Conservation (phyloP, 2,797 vertebrate species). For the Pangasius larnaudii region DNA sequence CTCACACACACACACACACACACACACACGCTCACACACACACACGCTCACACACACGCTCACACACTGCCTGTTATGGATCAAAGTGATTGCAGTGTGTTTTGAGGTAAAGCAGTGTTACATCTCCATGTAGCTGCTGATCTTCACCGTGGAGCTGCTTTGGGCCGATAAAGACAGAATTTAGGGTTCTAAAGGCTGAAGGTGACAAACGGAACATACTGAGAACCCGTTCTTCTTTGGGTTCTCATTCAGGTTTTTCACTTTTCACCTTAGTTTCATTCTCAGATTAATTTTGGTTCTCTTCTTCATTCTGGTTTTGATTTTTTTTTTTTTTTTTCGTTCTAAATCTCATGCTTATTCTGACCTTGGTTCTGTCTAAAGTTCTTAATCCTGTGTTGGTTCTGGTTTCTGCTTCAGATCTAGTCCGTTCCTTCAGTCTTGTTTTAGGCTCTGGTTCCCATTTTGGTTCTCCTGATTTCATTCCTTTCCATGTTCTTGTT, state of each 20-base stretch:
- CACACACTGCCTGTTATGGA: neutral
- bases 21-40: neutral
- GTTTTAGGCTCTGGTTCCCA: neutral
- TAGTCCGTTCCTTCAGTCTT: neutral
- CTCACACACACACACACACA: slow-evolving; percentile 2
- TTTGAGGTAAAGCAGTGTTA: neutral
- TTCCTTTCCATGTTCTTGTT: neutral
- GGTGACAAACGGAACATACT: neutral
- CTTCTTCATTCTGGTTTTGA: neutral
- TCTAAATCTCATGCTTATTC: neutral
- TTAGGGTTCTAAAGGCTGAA: neutral
- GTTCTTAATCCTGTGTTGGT: neutral
- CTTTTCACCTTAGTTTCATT: neutral
- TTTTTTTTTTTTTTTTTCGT: neutral
- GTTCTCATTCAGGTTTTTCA: neutral
- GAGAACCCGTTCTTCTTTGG: neutral
- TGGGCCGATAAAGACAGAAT: neutral
- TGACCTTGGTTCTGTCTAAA: neutral
- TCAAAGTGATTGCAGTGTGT: slow-evolving; percentile 9
- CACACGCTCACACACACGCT: neutral
- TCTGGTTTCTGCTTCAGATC: neutral
- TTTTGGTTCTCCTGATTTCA: neutral
- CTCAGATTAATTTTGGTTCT: neutral
- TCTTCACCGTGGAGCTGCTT: neutral
- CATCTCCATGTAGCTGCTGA: neutral